Percentiles rank a stretch among this genome's conserved stretches.
These are phyloP conservation scores for Coleophora flavipennella DNA, from an alignment of 2,888 invertebrate species.

Conservation along the genomic window DNA sequence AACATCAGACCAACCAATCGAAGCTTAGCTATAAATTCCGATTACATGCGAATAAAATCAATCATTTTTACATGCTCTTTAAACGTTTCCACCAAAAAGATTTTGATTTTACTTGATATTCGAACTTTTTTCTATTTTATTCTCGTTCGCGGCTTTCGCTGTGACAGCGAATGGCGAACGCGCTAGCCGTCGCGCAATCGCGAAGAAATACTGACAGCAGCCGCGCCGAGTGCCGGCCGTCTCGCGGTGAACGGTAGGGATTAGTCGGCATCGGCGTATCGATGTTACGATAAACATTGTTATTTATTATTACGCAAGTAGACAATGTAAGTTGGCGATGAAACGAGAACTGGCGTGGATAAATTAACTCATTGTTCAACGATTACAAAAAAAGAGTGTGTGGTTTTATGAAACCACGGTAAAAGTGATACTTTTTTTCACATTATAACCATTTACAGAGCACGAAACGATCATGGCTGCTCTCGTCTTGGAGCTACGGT, in stretches of 20 bases:
- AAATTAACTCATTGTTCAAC: too few relatives aligned
- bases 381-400: too few relatives aligned
- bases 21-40: too few relatives aligned
- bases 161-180: conserved; percentile 7
- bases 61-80: background rate
- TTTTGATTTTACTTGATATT: background rate
- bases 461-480: too few relatives aligned
- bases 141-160: conserved; percentile 9
- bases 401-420: too few relatives aligned
- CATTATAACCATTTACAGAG: too few relatives aligned
- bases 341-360: background rate
- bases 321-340: conserved; percentile 10
- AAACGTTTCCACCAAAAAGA: background rate
- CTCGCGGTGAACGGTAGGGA: background rate
- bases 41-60: too few relatives aligned
- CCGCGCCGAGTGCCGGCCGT: background rate
- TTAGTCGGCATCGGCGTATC: background rate
- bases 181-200: conserved; percentile 10
- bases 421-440: too few relatives aligned
- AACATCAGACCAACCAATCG: background rate
- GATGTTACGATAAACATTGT: background rate
- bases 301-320: background rate
- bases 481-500: too few relatives aligned
- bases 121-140: background rate
- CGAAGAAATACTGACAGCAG: conserved; percentile 9